These are phyloP conservation scores for Acronicta aceris DNA, from an alignment of 2,888 invertebrate genomes.

Conservation along the genomic window DNA sequence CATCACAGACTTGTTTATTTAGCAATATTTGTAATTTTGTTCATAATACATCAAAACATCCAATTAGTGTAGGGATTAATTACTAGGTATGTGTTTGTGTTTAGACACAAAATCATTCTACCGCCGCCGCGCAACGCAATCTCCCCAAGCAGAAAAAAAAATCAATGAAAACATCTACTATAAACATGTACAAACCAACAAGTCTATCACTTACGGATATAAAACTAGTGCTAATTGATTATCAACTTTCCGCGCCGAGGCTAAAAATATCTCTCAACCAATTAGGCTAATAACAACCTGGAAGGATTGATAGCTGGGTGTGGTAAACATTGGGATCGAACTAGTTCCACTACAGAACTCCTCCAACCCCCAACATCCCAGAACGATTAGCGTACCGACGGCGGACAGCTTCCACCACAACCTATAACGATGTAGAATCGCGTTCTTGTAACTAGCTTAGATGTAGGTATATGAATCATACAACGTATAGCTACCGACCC, in stretches of 20 bases:
- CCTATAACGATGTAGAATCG: constrained; percentile 65
- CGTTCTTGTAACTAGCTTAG: constrained; percentile 68
- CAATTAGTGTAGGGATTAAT: constrained; percentile 4
- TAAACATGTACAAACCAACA: constrained; percentile 41
- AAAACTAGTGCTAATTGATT: constrained; percentile 65
- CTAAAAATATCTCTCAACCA: constrained; percentile 82
- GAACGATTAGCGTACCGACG: constrained; percentile 53
- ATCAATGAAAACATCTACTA: constrained; percentile 57
- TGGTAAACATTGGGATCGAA: constrained; percentile 63
- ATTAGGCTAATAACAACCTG: constrained; percentile 68
- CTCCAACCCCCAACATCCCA: constrained; percentile 48
- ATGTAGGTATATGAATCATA: constrained; percentile 84
- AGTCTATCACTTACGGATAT: constrained; percentile 40
- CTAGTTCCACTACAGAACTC: constrained; percentile 34
- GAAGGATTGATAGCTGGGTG: constrained; percentile 70
- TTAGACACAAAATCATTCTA: constrained; percentile 8
- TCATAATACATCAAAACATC: constrained; percentile 8
- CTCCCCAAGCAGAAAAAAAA: constrained; percentile 28
- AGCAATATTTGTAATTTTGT: not conserved
- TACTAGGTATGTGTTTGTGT: constrained; percentile 4
- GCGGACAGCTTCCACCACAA: constrained; percentile 59
- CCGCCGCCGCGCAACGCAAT: constrained; percentile 2
- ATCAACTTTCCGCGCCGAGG: constrained; percentile 72
- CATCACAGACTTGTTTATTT: not conserved
- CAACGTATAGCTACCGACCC: constrained; percentile 68